These are phyloP conservation scores for Sipunculus nudus DNA, from an alignment of 2,888 invertebrate genomes.

Conservation along the genomic window DNA sequence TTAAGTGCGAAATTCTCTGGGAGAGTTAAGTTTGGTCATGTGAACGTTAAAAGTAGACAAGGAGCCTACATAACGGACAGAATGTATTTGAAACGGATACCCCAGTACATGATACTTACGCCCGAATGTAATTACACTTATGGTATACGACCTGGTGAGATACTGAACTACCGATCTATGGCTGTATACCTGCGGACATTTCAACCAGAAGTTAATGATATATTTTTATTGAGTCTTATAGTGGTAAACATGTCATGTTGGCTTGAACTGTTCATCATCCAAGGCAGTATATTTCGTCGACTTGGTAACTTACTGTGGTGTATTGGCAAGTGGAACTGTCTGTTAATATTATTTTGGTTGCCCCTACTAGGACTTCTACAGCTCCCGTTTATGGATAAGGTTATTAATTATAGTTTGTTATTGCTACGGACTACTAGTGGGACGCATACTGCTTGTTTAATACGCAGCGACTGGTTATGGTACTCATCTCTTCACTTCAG, in stretches of 20 bases:
- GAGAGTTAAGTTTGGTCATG: slow-evolving; percentile 68
- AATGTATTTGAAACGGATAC: slow-evolving; percentile 41
- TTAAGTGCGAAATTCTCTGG: slow-evolving; percentile 70
- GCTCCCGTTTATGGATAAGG: slow-evolving; percentile 61
- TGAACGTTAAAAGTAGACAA: slow-evolving; percentile 42
- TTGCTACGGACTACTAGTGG: slow-evolving; percentile 57
- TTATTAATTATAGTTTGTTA: slow-evolving; percentile 59
- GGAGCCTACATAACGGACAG: slow-evolving; percentile 42
- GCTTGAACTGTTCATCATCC: slow-evolving; percentile 66
- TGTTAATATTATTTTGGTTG: slow-evolving; percentile 67
- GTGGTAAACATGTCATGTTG: slow-evolving; percentile 67
- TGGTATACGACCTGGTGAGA: slow-evolving; percentile 66
- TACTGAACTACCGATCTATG: slow-evolving; percentile 66
- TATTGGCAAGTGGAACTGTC: slow-evolving; percentile 67
- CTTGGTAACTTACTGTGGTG: slow-evolving; percentile 65
- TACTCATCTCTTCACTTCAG: slow-evolving; percentile 35
- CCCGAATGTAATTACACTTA: slow-evolving; percentile 66
- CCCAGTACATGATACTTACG: slow-evolving; percentile 67
- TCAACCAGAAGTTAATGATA: slow-evolving; percentile 70
- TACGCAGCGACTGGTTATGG: slow-evolving; percentile 54
- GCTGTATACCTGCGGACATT: slow-evolving; percentile 67
- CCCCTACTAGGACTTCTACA: slow-evolving; percentile 66
- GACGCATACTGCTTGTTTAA: slow-evolving; percentile 52
- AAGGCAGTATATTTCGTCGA: slow-evolving; percentile 57
- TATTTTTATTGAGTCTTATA: slow-evolving; percentile 68